phyloP scores from a whole-genome alignment of 2,113 vertebrate genomes.

The Paedocypris sp. region DNA sequence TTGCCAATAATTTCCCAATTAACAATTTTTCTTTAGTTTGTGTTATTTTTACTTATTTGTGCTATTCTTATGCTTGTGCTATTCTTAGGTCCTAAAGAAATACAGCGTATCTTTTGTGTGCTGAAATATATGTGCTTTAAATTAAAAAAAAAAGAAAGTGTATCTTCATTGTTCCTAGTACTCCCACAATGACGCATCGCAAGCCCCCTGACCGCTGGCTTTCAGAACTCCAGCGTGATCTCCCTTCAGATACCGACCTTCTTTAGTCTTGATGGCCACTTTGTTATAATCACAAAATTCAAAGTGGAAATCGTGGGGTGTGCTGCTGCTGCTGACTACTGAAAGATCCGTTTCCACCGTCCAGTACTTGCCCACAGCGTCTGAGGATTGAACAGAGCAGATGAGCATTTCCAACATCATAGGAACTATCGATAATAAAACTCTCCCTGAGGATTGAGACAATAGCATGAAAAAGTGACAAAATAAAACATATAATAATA shows the following conservation, averaged over 20 bases:
- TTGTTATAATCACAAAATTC: conserved; percentile 94
- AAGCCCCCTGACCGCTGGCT: conserved; percentile 70
- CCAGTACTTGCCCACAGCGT: conserved; percentile 89
- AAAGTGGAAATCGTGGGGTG: conserved; percentile 81
- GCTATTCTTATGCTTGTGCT: conserved; percentile 10
- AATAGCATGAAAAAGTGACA: too few relatives aligned
- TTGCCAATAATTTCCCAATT: too few relatives aligned
- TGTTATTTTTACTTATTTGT: too few relatives aligned
- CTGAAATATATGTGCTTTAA: too few relatives aligned
- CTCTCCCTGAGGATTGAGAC: too few relatives aligned
- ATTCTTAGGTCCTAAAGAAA: too few relatives aligned
- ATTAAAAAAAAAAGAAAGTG: too few relatives aligned
- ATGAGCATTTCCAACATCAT: too few relatives aligned
- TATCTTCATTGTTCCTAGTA: conserved; percentile 57
- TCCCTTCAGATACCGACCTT: conserved; percentile 86
- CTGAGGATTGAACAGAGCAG: conserved; percentile 55
- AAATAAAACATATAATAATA: too few relatives aligned
- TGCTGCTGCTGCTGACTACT: conserved; percentile 74
- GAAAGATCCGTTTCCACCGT: conserved; percentile 72
- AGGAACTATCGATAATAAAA: too few relatives aligned
- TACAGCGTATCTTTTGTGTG: too few relatives aligned
- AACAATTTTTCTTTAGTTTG: too few relatives aligned
- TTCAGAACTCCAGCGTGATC: conserved; percentile 90
- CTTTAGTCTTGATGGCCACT: conserved; percentile 76
- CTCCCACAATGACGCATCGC: conserved; percentile 86